These are phyloP conservation scores for Bradypus variegatus DNA, from an alignment of 2,797 vertebrate genomes.

Conservation along the genomic window DNA sequence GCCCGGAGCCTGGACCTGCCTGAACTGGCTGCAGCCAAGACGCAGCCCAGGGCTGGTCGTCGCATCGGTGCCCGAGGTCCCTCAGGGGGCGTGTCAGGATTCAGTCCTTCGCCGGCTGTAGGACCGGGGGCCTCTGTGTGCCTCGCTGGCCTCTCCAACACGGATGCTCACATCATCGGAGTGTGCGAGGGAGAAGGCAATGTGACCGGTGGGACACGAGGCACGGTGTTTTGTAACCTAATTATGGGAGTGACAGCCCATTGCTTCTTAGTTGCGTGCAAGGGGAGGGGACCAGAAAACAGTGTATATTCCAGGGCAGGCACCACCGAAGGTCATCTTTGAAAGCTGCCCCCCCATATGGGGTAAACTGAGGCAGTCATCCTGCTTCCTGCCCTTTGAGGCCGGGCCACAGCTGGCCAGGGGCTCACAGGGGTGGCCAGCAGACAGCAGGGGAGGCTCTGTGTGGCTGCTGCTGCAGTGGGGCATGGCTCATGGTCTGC, in stretches of 20 bases:
- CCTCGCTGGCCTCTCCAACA: background rate
- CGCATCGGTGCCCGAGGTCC: background rate
- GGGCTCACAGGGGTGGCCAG: background rate
- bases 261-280: too few relatives aligned
- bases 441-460: too few relatives aligned
- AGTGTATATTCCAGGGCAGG: too few relatives aligned
- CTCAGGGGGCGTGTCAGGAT: background rate
- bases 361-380: background rate
- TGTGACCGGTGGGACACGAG: accelerated
- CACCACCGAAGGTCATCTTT: too few relatives aligned
- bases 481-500: background rate
- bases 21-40: background rate
- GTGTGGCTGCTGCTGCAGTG: accelerated
- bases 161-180: too few relatives aligned
- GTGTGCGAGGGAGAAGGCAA: accelerated
- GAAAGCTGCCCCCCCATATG: background rate
- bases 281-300: too few relatives aligned
- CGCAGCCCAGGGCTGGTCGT: background rate
- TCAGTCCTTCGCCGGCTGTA: accelerated
- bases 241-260: background rate
- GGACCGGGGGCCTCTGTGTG: background rate
- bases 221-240: background rate
- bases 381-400: background rate
- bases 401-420: background rate
- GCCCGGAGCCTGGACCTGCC: background rate